These are phyloP conservation scores for Copsychus sechellarum DNA, from an alignment of 2,113 vertebrate genomes.

Conservation along the genomic window DNA sequence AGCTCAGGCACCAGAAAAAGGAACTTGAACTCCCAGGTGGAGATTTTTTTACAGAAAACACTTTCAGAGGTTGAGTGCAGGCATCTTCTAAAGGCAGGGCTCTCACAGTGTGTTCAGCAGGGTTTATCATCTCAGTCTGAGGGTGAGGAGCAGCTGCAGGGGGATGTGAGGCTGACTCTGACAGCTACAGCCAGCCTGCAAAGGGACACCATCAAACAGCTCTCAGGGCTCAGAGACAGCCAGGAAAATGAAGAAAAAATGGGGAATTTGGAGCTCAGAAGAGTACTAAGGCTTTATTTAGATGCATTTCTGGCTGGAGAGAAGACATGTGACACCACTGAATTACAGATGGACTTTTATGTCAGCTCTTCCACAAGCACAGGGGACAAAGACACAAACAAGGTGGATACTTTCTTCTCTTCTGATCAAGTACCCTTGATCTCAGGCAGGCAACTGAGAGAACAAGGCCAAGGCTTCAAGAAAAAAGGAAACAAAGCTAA, in stretches of 20 bases:
- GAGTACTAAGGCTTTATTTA: neutral
- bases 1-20: neutral
- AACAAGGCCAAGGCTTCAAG: neutral
- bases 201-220: neutral
- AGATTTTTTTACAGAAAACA: neutral
- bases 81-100: neutral
- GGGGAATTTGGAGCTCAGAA: neutral
- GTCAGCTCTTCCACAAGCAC: neutral
- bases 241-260: neutral
- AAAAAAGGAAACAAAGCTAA: neutral
- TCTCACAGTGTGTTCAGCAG: neutral
- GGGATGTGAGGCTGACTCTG: neutral
- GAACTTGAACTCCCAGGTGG: neutral
- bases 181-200: neutral
- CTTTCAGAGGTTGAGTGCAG: neutral
- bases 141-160: neutral
- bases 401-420: neutral
- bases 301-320: neutral
- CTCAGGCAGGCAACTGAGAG: neutral
- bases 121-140: neutral
- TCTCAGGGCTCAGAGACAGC: neutral
- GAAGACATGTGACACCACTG: neutral
- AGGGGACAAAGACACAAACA: neutral
- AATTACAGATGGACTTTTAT: conserved; percentile 7
- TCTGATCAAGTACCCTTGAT: neutral